phyloP scores from a whole-genome alignment of 2,888 invertebrate genomes.

The Orgyia antiqua region DNA sequence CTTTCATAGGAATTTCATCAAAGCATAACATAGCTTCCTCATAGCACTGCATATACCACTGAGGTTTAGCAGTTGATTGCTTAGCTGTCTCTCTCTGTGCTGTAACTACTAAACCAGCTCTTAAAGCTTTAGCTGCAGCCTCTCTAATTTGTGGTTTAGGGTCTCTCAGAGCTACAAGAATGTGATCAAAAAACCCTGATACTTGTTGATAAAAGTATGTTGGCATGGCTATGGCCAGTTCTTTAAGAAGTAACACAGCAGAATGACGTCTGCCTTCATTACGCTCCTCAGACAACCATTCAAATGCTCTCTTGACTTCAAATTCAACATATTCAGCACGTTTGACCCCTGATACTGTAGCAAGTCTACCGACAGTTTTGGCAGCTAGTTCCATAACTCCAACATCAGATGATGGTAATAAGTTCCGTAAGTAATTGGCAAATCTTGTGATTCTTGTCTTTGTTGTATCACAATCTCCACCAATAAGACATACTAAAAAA shows the following conservation, averaged over 20 bases:
- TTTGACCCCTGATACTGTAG: conserved; percentile 93
- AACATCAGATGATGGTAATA: conserved; percentile 93
- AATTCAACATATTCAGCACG: conserved; percentile 98
- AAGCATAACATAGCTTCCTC: conserved; percentile 91
- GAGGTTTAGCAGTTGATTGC: conserved; percentile 90
- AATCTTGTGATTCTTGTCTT: conserved; percentile 94
- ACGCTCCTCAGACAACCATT: conserved; percentile 94
- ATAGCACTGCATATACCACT: conserved; percentile 96
- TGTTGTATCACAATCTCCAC: conserved; percentile 94
- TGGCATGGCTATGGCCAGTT: conserved; percentile 96
- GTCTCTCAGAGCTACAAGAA: conserved; percentile 94
- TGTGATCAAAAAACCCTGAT: conserved; percentile 94
- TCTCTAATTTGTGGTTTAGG: conserved; percentile 94
- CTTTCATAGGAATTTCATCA: conserved; percentile 81
- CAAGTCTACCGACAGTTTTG: conserved; percentile 95
- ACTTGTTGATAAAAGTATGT: conserved; percentile 98
- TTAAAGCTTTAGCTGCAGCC: conserved; percentile 94
- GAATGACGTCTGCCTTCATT: conserved; percentile 95
- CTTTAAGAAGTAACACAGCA: conserved; percentile 93
- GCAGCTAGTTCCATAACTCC: conserved; percentile 97
- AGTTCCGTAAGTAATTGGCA: conserved; percentile 93
- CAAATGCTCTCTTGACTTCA: conserved; percentile 96
- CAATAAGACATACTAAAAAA: conserved; percentile 90
- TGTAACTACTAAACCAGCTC: conserved; percentile 95
- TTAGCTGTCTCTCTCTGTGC: conserved; percentile 97